Evolutionary conservation across 1,140 invertebrate species (phyloP), one percentile per base, ranked within the genome.

Genomic region (Aphaenogaster rudis): DNA sequence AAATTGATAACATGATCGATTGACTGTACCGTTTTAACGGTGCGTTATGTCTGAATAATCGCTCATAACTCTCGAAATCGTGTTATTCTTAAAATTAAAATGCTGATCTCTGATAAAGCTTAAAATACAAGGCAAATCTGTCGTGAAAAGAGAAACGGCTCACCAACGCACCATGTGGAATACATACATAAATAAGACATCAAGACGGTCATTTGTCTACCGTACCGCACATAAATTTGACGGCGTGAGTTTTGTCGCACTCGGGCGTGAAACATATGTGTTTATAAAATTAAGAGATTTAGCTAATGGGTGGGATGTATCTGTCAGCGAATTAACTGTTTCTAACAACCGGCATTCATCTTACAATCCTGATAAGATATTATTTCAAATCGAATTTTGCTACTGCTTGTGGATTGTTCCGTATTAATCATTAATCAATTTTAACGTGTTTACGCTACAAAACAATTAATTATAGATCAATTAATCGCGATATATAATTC

Each of bases 21-120:
- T 17, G 33, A 57, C 59, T 87, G 21, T 79, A 86, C 59, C 74
- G 72, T 79, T 85, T 78, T 79, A 86, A 89, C 81, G 69, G 52
- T 74, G 63, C 59, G 69, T 21, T n/a, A 17, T 48, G 45, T 50
- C 21, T 67, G 72, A 79, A 69, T 67, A 66, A 88, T 69, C 52
- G 61, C 4, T n/a, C 11, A 39, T 59, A 33, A 85, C 13, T 86
- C 28, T 28, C 8, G n/a, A 36, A 33, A 61, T 3, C 36, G 67
- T 48, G 63, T 54, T 80, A 48, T 39, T n/a, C 21, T 54, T 71
- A 52, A 67, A 21, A 67, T 50, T 33, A 21, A 66, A 74, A 72
- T 71, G 36, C 42, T 45, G 72, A 61, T 74, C 33, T 48, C n/a
- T 11, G 42, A 81, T 77, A 54, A 81, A 72, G 7, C 17, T 11